Conservation (phyloP, 23 tunicate genomes). For the Styela clava region DNA sequence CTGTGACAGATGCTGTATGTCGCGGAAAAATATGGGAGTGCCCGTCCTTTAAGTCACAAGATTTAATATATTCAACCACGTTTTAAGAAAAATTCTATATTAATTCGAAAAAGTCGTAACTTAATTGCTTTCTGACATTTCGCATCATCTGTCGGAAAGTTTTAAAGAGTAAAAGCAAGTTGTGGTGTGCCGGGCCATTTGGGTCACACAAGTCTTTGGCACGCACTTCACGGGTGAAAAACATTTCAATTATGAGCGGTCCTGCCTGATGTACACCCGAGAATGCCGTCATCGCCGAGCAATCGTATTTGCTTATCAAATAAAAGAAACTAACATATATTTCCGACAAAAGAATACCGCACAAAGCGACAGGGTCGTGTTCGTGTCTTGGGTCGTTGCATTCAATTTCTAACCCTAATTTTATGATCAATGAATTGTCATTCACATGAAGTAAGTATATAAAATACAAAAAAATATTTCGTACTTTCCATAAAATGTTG, state of each 20-base stretch:
- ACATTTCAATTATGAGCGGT: neutral
- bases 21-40: neutral
- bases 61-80: neutral
- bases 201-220: neutral
- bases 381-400: neutral
- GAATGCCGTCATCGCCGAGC: neutral
- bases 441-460: too few species aligned
- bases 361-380: neutral
- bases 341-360: neutral
- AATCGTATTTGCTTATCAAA: neutral
- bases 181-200: neutral
- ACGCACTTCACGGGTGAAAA: neutral
- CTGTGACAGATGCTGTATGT: neutral
- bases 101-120: neutral
- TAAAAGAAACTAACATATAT: neutral
- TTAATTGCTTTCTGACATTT: neutral
- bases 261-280: neutral
- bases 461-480: too few species aligned
- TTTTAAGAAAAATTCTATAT: neutral
- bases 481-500: too few species aligned
- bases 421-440: neutral
- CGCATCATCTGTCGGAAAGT: neutral
- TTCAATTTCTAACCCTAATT: neutral
- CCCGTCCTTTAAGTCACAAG: neutral
- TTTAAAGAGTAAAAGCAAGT: neutral